phyloP scores from a whole-genome alignment of 2,113 vertebrate species.

The Sporophila hypoxantha region DNA sequence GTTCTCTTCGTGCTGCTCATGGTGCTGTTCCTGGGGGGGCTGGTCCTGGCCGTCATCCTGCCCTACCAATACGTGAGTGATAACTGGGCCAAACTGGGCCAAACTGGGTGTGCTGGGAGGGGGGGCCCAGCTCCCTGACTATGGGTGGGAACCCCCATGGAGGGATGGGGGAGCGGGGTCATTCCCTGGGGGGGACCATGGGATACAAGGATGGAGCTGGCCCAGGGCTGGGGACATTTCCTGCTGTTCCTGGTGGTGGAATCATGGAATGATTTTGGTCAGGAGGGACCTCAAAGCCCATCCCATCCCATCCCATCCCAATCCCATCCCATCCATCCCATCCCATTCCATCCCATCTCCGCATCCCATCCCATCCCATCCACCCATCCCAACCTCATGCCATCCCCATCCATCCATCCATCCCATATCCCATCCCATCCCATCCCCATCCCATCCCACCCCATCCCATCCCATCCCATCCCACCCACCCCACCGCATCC shows the following conservation, averaged over 20 bases:
- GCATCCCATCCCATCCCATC: too few species aligned
- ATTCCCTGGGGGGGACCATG: background rate
- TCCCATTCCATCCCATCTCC: too few species aligned
- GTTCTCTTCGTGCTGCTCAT: background rate
- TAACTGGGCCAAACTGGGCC: background rate
- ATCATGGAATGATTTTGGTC: background rate
- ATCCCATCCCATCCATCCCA: too few species aligned
- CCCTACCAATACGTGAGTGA: background rate
- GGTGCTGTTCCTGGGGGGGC: background rate
- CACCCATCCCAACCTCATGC: too few species aligned
- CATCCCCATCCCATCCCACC: too few species aligned
- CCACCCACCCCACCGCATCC: too few species aligned
- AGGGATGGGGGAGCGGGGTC: too few species aligned
- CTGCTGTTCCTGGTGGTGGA: background rate
- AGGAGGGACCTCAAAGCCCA: background rate
- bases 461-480: too few species aligned
- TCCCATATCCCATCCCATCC: background rate
- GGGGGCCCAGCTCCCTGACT: background rate
- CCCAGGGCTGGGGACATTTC: background rate
- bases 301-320: too few species aligned
- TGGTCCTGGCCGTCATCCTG: background rate
- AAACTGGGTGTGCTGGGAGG: background rate
- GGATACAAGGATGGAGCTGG: background rate
- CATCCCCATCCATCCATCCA: too few species aligned
- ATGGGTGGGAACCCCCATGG: accelerated